Base-by-base conservation (phyloP, 1,140 invertebrate genomes). In the Dendrolimus punctatus region DNA sequence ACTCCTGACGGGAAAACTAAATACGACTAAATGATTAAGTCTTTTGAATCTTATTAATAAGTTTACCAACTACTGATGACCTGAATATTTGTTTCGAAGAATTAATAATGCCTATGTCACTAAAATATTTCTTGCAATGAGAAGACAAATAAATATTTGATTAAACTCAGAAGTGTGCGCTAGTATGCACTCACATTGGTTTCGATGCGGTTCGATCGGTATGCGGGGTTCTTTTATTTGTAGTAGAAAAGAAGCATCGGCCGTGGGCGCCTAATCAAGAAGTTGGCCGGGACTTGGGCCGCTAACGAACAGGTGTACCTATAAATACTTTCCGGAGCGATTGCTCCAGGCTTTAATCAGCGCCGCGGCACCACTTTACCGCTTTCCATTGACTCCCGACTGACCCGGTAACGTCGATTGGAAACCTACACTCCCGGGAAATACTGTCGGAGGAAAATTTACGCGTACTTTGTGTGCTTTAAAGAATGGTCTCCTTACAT, bases 291-390 rank as follows among this genome's bases (percentile, higher is more conserved):
- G 72, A 69, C 71, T 75, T 61, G 75, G 69, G 78, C 75, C 73
- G 68, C 79, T 85, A 85, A 85, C 82, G 82, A 85, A 85, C 82
- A 85, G 79, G 80, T 85, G 80, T 78, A 83, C 76, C 78, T 81
- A 84, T 84, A 84, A 84, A 85, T 85, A 85, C 76, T 84, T 83
- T 80, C 79, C 78, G 76, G 64, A 74, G 79, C 80, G 79, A 85
- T 85, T 85, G 82, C 82, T 85, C 62, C 73, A 77, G 80, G 80
- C 79, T 84, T 85, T 85, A 85, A 85, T 85, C 82, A 85, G 80
- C 77, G 71, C 73, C 63, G 64, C 77, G 73, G 77, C 73, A 77
- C 77, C 77, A 85, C 76, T 85, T 82, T 81, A 82, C 81, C 79
- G 78, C 78, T 81, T 82, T 81, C 76, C 81, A 83, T 81, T 81